Percentiles rank a stretch among this genome's conserved stretches.
These are phyloP conservation scores for Phytoseiulus persimilis DNA, from an alignment of 2,888 invertebrate genomes.

Conservation along the genomic window DNA sequence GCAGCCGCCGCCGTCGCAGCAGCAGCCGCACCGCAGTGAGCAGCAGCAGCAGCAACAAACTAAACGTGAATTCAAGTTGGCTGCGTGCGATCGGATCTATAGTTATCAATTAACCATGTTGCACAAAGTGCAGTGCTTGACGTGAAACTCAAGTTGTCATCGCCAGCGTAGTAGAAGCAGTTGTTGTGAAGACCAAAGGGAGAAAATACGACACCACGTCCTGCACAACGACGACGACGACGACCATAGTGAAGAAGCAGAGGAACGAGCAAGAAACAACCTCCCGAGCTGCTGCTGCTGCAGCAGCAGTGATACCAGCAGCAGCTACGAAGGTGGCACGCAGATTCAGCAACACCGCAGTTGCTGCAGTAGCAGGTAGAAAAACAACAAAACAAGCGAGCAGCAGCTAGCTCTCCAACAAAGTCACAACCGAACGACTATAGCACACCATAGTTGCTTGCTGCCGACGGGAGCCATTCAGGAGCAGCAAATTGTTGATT, in stretches of 20 bases:
- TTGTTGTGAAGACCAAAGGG: not conserved
- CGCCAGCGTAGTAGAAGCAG: not conserved
- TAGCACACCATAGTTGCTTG: too few relatives aligned
- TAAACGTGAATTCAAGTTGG: not conserved
- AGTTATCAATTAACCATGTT: not conserved
- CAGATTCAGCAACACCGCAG: not conserved
- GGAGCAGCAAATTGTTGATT: not conserved
- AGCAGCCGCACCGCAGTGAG: slow-evolving; percentile 5
- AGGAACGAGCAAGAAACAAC: not conserved
- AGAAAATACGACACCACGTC: not conserved
- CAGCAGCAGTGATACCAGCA: not conserved
- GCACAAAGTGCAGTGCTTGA: not conserved
- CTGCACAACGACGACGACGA: not conserved
- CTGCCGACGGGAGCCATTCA: too few relatives aligned
- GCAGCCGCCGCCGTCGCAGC: not conserved
- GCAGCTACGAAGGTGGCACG: not conserved
- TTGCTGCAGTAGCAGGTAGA: not conserved
- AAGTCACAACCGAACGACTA: not conserved
- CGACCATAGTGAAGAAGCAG: not conserved
- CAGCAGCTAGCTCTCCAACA: not conserved
- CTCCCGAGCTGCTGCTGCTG: not conserved
- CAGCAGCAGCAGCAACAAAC: slow-evolving; percentile 5
- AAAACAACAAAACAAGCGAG: not conserved
- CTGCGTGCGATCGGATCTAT: not conserved
- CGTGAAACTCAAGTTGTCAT: not conserved